These are phyloP conservation scores for Oncorhynchus clarkii DNA, from an alignment of 2,113 vertebrate genomes.

Conservation along the genomic window DNA sequence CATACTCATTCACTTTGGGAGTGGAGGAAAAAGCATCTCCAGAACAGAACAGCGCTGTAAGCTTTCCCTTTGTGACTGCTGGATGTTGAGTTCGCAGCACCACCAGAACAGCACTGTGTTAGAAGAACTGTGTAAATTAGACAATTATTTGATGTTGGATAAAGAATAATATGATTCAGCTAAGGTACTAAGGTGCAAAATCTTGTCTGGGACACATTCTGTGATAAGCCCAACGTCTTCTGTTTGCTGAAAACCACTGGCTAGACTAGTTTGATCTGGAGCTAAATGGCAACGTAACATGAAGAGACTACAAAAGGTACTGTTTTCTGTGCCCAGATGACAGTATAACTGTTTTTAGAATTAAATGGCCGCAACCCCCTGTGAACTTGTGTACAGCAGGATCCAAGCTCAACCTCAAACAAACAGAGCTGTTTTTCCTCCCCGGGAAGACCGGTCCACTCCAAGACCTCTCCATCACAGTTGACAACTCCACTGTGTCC, in stretches of 20 bases:
- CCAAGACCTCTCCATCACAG: too few species aligned
- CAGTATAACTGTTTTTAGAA: neutral
- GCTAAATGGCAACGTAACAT: neutral
- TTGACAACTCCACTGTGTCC: too few species aligned
- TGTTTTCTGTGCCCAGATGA: too few species aligned
- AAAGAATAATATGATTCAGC: neutral
- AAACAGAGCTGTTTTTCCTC: too few species aligned
- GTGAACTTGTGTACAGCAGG: neutral
- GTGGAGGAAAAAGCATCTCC: neutral
- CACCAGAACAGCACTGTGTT: neutral
- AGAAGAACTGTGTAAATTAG: neutral
- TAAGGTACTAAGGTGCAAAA: neutral
- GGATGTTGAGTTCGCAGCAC: neutral
- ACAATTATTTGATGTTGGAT: neutral
- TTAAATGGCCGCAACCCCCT: neutral
- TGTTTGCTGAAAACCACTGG: neutral
- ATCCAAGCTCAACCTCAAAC: neutral
- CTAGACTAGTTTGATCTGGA: constrained; percentile 12
- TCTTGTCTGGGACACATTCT: neutral
- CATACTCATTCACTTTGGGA: neutral
- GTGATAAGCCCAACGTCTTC: constrained; percentile 1
- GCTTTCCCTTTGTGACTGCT: constrained; percentile 1
- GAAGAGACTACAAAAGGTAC: neutral
- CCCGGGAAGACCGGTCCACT: too few species aligned
- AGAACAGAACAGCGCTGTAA: neutral